Evolutionary conservation across 2,888 invertebrate species (phyloP).

Genomic region (Caenorhabditis sulstoni): DNA sequence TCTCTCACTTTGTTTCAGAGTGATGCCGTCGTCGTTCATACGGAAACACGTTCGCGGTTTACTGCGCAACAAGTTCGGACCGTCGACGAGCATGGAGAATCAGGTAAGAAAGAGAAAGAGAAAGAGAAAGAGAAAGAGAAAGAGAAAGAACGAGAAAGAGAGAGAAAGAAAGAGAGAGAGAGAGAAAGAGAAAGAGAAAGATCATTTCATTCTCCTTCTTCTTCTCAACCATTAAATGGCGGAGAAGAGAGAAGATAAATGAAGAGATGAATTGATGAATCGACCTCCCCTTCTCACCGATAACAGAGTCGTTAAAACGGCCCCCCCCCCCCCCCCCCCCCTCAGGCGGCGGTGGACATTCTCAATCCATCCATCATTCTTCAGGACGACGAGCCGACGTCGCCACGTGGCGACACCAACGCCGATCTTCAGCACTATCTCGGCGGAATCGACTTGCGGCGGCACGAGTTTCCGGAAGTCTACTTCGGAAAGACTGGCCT

Average conservation of each 20-base stretch:
- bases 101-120: constrained; percentile 17
- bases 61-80: constrained; percentile 72
- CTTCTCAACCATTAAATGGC: not conserved
- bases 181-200: too few species aligned
- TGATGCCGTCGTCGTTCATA: constrained; percentile 72
- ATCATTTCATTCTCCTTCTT: constrained; percentile 19
- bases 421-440: constrained; percentile 57
- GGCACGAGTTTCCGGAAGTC: constrained; percentile 69
- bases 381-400: constrained; percentile 59
- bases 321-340: not conserved
- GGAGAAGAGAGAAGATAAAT: constrained; percentile 37
- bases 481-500: constrained; percentile 73
- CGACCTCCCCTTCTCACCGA: constrained; percentile 32
- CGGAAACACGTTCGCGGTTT: constrained; percentile 75
- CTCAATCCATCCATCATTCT: not conserved
- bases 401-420: constrained; percentile 59
- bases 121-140: too few species aligned
- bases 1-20: constrained; percentile 23
- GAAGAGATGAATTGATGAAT: constrained; percentile 56
- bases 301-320: constrained; percentile 37
- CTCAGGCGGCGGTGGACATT: not conserved
- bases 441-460: constrained; percentile 62
- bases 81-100: constrained; percentile 62
- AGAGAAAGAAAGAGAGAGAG: too few species aligned
- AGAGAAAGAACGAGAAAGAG: too few species aligned